Conservation (phyloP, 1,140 invertebrate species). For the Drosophila funebris region DNA sequence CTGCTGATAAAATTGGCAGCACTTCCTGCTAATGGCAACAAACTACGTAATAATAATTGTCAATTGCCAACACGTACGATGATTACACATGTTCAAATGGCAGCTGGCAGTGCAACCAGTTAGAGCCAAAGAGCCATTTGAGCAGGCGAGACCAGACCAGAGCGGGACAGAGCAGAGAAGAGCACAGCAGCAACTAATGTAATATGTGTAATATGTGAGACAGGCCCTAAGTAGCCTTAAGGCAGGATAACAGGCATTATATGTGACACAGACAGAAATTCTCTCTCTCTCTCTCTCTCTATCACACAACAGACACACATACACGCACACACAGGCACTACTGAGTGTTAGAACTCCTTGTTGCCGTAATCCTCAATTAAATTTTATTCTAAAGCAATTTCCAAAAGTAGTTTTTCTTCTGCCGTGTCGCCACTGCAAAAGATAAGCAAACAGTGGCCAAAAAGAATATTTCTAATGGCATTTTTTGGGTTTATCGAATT, state of each 20-base stretch:
- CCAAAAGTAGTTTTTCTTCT: conserved; percentile 72
- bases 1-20: conserved; percentile 44
- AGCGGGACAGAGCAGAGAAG: conserved; percentile 19
- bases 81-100: conserved; percentile 75
- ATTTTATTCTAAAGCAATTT: conserved; percentile 82
- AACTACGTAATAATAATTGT: conserved; percentile 80
- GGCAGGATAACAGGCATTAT: conserved; percentile 76
- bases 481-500: conserved; percentile 32
- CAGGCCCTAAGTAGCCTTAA: conserved; percentile 80
- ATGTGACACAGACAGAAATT: conserved; percentile 45
- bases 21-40: conserved; percentile 52
- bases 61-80: conserved; percentile 80
- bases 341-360: conserved; percentile 23
- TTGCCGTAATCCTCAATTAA: conserved; percentile 76
- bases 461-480: conserved; percentile 31
- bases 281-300: too few relatives aligned
- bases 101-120: conserved; percentile 51
- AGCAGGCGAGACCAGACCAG: conserved; percentile 11
- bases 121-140: background rate
- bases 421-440: conserved; percentile 23
- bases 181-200: conserved; percentile 56
- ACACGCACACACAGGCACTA: conserved; percentile 5
- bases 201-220: conserved; percentile 79
- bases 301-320: conserved; percentile 10
- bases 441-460: conserved; percentile 69